Conservation (phyloP, 2,797 vertebrate species). For the Pantherophis vulpinus region DNA sequence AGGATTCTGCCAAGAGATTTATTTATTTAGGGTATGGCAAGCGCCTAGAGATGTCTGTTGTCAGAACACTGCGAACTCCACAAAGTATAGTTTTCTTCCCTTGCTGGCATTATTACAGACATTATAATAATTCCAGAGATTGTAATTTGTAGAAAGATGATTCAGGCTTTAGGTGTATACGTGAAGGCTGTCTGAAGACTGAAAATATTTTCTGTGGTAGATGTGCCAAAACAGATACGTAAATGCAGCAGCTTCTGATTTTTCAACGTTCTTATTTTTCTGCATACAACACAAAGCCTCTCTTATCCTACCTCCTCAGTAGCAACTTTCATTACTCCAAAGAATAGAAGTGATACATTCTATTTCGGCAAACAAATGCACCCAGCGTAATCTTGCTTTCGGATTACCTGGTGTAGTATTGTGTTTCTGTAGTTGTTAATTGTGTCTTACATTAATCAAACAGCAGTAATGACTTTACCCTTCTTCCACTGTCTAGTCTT, state of each 20-base stretch:
- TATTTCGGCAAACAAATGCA: conserved; percentile 50
- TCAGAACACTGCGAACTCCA: not conserved
- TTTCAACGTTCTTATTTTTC: not conserved
- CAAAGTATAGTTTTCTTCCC: not conserved
- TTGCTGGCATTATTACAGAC: not conserved
- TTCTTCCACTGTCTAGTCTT: conserved; percentile 46
- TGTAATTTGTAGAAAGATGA: not conserved
- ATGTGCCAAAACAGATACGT: not conserved
- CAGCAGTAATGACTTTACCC: conserved; percentile 70
- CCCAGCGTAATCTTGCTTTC: conserved; percentile 35
- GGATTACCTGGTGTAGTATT: conserved; percentile 58
- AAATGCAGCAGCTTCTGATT: not conserved
- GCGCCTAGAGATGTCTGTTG: not conserved
- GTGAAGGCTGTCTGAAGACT: not conserved
- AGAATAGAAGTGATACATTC: conserved; percentile 54
- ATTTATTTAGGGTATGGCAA: not conserved
- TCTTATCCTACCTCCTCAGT: not conserved
- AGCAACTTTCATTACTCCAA: conserved; percentile 12
- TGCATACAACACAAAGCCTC: not conserved
- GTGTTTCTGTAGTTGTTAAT: conserved; percentile 72
- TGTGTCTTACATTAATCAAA: conserved; percentile 89
- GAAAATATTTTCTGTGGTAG: not conserved
- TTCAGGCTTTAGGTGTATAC: not conserved
- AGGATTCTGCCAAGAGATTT: not conserved
- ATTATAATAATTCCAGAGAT: not conserved